Base-by-base conservation (phyloP, 2,113 vertebrate species). In the Aegotheles bennettii region DNA sequence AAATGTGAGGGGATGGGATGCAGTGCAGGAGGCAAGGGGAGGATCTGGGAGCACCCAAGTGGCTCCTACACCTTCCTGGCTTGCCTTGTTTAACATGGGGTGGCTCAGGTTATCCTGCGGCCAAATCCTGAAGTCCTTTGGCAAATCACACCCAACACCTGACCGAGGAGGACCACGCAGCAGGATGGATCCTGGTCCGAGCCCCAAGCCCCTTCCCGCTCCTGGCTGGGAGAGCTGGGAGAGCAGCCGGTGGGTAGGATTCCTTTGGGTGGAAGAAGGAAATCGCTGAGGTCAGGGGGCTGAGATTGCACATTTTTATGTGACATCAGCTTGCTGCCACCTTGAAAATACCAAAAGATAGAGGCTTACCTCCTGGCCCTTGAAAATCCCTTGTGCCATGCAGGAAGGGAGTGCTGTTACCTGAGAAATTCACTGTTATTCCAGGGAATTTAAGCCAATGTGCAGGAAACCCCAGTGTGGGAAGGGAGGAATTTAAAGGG, bases 301-400 rank as follows among this genome's bases (percentile, higher is more conserved):
- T 94, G 93, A 82, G 45, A 79, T 16, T 87, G 93, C 87, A 89
- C 93, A 87, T 96, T 97, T 93, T 94, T 93, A 6, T 8, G 17
- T 87, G 93, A 85, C 87, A 84, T 75, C 86, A 75, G 43, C 74
- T 87, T 94, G 78, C 84, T 87, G 84, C 74, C 70, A 91, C 61
- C 84, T 87, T 64, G 40, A 74, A 79, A 95, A 76, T 50, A 28
- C 57, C 45, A 25, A 45, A 89, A 94, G 76, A 83, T 36, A 45
- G 84, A 80, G 45, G 12, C 86, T 61, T 45, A 48, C 56, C 36
- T 69, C 84, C 61, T 13, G 48, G 28, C 45, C 57, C 35, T 57
- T 69, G 50, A 61, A 89, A 93, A 74, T 89, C 57, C 78, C 53
- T 68, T 8, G 26, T 59, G 50, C 57, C 78, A 29, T 57, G 29